Percentiles rank a stretch among this genome's conserved stretches.
Evolutionary conservation across 2,797 vertebrate species (phyloP).

Genomic region (Glyptemys insculpta): DNA sequence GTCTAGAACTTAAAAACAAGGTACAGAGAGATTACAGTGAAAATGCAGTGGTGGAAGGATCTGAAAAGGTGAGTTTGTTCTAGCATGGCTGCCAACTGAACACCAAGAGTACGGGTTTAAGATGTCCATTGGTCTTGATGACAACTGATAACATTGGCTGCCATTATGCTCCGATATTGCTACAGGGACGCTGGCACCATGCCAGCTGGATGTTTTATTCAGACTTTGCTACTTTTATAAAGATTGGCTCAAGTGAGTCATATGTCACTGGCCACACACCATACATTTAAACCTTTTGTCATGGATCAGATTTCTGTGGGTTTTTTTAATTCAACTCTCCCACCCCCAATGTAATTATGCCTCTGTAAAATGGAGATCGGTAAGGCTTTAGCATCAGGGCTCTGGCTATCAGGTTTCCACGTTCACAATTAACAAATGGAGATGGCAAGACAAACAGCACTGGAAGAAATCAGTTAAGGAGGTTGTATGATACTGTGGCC

Average conservation of each 20-base stretch:
- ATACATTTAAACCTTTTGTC: constrained; percentile 55
- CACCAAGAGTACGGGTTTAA: neutral
- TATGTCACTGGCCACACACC: constrained; percentile 62
- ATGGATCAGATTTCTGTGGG: constrained; percentile 33
- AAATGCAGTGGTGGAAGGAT: neutral
- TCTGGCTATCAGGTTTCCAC: constrained; percentile 57
- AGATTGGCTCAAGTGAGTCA: constrained; percentile 63
- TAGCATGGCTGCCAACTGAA: neutral
- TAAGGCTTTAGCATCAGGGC: constrained; percentile 56
- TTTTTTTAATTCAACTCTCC: neutral
- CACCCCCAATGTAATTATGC: constrained; percentile 66
- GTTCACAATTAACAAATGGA: constrained; percentile 73
- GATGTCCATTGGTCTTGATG: constrained; percentile 30
- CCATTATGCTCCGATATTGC: neutral
- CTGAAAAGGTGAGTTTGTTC: neutral
- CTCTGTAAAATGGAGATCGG: constrained; percentile 59
- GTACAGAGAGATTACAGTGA: neutral
- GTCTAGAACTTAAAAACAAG: neutral
- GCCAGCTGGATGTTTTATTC: constrained; percentile 43
- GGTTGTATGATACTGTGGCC: constrained; percentile 21
- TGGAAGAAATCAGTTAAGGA: constrained; percentile 46
- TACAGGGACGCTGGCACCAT: constrained; percentile 32
- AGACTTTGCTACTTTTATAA: constrained; percentile 36
- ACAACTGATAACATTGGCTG: neutral
- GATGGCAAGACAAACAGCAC: neutral